A percentile compares a stretch with the other conserved stretches of the same genome.
Conservation (phyloP, 2,888 invertebrate genomes). For the Malacosoma neustria region DNA sequence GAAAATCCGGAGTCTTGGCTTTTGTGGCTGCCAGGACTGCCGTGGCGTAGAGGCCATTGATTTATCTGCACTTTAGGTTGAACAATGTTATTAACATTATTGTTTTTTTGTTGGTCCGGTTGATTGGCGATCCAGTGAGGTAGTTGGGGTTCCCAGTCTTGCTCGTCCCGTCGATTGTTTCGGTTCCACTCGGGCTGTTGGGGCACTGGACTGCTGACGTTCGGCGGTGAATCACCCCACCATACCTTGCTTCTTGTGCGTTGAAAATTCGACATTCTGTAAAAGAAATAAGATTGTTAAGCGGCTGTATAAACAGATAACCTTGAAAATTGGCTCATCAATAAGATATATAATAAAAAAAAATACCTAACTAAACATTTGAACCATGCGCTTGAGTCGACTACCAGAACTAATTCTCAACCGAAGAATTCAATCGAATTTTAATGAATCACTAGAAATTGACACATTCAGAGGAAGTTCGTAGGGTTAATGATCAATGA, state of each 20-base stretch:
- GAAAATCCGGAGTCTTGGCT: conserved; percentile 89
- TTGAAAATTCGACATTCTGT: conserved; percentile 79
- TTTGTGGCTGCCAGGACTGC: conserved; percentile 78
- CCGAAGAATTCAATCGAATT: not conserved
- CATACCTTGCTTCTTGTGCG: conserved; percentile 80
- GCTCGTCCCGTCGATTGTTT: conserved; percentile 43
- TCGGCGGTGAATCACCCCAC: conserved; percentile 75
- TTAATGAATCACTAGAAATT: not conserved
- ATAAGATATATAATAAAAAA: not conserved
- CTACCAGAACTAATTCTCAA: not conserved
- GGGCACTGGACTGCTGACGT: conserved; percentile 56
- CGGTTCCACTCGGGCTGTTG: conserved; percentile 40
- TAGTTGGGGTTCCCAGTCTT: conserved; percentile 67
- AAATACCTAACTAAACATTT: not conserved
- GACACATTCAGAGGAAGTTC: conserved; percentile 4
- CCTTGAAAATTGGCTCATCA: not conserved
- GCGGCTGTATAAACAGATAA: conserved; percentile 1
- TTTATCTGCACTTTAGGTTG: conserved; percentile 45
- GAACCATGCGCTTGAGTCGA: not conserved
- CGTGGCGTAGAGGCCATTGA: conserved; percentile 64
- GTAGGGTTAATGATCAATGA: conserved; percentile 57
- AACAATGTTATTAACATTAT: conserved; percentile 49
- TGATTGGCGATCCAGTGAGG: conserved; percentile 70
- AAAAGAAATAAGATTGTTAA: conserved; percentile 41
- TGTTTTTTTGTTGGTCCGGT: conserved; percentile 51